Base-by-base conservation (phyloP, 1,140 invertebrate genomes). In the Euwallacea fornicatus region DNA sequence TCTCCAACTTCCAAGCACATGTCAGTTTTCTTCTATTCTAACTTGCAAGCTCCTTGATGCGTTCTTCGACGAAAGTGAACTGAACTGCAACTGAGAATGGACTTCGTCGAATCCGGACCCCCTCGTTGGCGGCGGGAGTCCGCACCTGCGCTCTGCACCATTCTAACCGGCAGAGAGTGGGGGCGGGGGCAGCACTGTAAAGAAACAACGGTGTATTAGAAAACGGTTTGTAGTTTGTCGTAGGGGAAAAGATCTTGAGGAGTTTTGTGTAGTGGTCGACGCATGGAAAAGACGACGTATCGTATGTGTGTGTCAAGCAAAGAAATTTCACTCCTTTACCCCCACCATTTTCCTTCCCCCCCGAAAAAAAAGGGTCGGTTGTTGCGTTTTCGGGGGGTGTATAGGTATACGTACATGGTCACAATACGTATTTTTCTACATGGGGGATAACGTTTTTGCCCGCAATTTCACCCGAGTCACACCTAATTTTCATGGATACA, bases 151-250 rank as follows among this genome's bases (percentile, higher is more conserved):
- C 33, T 33, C 41, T 47, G 33, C 21, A 33, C 42, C 62, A 43
- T 58, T 33, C 21, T n/a, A 61, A 16, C 42, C 15, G 53, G 21
- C 15, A 7, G 62, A 8, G 70, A 62, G 70, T 67, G 63, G 70
- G 69, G 70, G 62, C n/a, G 64, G 63, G 64, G 64, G 70, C 56
- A 61, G 59, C 55, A 33, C 69, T 71, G 69, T 71, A 71, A 71
- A 60, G 63, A 71, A 71, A 71, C 69, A 71, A 71, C 69, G 69
- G 69, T 71, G 66, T 71, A 71, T 71, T 61, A 71, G 63, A 71
- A 71, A 71, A 71, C 69, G 69, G 69, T 71, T 71, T 71, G 69
- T 71, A 61, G 62, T 59, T 60, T 43, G 42, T n/a, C 46, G 46
- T 10, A 13, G 61, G 69, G 69, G 69, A 44, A 63, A 70, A 63